These are phyloP conservation scores for Axea sp. DNA, from an alignment of 2,888 invertebrate species.

Conservation along the genomic window DNA sequence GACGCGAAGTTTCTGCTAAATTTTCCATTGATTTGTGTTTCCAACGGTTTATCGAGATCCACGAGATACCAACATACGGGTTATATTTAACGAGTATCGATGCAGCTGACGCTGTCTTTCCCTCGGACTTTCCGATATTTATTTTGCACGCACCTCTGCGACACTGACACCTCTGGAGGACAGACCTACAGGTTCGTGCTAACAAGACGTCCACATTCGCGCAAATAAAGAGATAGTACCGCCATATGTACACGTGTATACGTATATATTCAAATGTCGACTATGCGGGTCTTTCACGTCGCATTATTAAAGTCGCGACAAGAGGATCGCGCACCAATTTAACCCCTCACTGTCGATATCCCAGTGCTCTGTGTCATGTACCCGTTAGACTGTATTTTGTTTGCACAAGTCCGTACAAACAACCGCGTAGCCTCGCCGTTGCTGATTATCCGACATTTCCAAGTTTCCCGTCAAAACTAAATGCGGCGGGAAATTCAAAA, in stretches of 20 bases:
- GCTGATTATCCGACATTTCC: too few relatives aligned
- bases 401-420: slow-evolving; percentile 8
- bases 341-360: slow-evolving; percentile 44
- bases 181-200: slow-evolving; percentile 62
- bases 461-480: too few relatives aligned
- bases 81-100: slow-evolving; percentile 60
- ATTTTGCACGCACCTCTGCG: slow-evolving; percentile 59
- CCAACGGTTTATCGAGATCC: slow-evolving; percentile 9
- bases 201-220: slow-evolving; percentile 63
- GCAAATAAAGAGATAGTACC: slow-evolving; percentile 62
- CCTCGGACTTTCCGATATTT: slow-evolving; percentile 29
- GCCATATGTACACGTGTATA: slow-evolving; percentile 41
- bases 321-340: slow-evolving; percentile 50
- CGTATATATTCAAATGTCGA: slow-evolving; percentile 51
- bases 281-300: slow-evolving; percentile 54
- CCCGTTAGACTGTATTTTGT: slow-evolving; percentile 37
- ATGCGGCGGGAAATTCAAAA: too few relatives aligned
- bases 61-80: slow-evolving; percentile 41
- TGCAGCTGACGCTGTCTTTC: slow-evolving; percentile 56
- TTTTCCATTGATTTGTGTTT: too few relatives aligned
- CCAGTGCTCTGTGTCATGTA: slow-evolving; percentile 35
- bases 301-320: slow-evolving; percentile 49
- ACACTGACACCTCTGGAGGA: slow-evolving; percentile 54
- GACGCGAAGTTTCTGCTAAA: too few relatives aligned
- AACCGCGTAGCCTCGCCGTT: too few relatives aligned